A percentile compares a stretch with the other conserved stretches of the same genome.
phyloP scores from a whole-genome alignment of 2,797 vertebrate genomes.

The Neopelma chrysocephalum region DNA sequence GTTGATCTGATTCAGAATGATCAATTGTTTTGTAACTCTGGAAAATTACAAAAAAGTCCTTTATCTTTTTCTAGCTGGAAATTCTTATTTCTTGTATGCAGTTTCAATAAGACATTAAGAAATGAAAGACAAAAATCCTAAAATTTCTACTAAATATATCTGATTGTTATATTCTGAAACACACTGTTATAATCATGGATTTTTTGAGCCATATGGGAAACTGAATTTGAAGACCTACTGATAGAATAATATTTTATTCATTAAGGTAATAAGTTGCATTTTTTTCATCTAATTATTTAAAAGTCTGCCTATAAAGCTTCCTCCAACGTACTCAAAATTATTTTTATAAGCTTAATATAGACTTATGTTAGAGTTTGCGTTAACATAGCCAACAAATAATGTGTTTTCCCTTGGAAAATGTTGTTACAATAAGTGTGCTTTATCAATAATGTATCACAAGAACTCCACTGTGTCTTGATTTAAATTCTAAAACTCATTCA shows the following conservation, averaged over 20 bases:
- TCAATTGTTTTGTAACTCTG: neutral
- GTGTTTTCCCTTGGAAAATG: conserved; percentile 66
- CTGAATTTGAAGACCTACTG: neutral
- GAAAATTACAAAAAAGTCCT: neutral
- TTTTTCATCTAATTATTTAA: conserved; percentile 8
- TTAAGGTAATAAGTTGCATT: conserved; percentile 18
- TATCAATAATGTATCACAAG: conserved; percentile 75
- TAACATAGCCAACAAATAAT: conserved; percentile 68
- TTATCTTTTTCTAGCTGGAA: neutral
- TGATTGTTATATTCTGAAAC: neutral
- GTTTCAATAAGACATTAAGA: neutral
- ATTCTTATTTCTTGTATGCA: neutral
- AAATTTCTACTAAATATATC: neutral
- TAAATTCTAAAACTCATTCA: conserved; percentile 75
- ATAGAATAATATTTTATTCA: neutral
- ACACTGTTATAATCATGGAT: neutral
- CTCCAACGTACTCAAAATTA: neutral
- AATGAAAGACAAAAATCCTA: neutral
- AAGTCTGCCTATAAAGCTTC: neutral
- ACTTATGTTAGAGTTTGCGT: conserved; percentile 51
- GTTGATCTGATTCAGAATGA: neutral
- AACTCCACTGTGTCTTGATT: conserved; percentile 65
- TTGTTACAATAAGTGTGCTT: conserved; percentile 60
- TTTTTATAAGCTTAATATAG: conserved; percentile 42
- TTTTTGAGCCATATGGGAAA: neutral